Percentiles rank a stretch among this genome's conserved stretches.
Conservation (phyloP, 1,140 invertebrate genomes). For the Neodiprion fabricii region DNA sequence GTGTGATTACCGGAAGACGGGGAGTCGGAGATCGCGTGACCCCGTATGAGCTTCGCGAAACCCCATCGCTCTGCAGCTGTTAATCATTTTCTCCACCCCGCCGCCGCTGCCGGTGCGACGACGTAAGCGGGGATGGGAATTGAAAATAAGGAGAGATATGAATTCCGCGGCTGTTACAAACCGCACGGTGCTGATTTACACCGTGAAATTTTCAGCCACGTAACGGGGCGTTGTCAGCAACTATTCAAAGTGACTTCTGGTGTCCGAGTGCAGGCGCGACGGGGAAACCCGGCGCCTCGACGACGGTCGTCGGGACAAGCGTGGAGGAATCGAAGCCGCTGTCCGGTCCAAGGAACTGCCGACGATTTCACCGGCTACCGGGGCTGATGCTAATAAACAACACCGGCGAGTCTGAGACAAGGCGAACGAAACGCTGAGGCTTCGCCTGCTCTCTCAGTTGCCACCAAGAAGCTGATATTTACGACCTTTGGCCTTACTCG, state of each 20-base stretch:
- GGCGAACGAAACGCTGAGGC: not conserved
- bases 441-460: not conserved
- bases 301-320: not conserved
- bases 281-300: not conserved
- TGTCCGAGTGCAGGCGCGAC: not conserved
- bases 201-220: not conserved
- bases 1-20: not conserved
- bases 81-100: no score
- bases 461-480: not conserved
- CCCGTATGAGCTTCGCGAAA: not conserved
- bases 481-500: not conserved
- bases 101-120: no score
- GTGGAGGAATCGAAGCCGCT: not conserved
- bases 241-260: slow-evolving; percentile 1
- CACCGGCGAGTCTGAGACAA: not conserved
- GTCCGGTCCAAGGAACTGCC: not conserved
- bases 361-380: slow-evolving; percentile 6
- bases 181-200: not conserved
- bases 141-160: not conserved
- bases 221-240: slow-evolving; percentile 6
- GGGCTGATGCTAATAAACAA: not conserved
- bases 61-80: not conserved
- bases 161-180: not conserved
- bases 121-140: no score
- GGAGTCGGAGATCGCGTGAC: not conserved